These are phyloP conservation scores for Microvelia longipes DNA, from an alignment of 1,140 invertebrate genomes.

Conservation along the genomic window DNA sequence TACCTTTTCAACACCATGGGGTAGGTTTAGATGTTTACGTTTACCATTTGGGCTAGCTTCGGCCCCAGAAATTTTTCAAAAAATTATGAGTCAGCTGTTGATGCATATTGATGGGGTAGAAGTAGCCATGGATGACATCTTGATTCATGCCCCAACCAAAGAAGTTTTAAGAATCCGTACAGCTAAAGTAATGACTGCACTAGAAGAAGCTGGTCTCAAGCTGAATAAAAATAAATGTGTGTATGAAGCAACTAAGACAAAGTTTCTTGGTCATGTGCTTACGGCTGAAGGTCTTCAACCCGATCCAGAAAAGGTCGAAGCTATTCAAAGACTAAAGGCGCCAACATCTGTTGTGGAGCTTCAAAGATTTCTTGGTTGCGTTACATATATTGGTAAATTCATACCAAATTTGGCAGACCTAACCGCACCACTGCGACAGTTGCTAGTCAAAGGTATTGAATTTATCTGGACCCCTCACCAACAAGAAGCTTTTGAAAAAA, in stretches of 20 bases:
- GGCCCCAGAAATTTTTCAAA: conserved; percentile 16
- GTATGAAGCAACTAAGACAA: conserved; percentile 7
- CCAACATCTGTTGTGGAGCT: conserved; percentile 18
- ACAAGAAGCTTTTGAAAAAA: conserved; percentile 5
- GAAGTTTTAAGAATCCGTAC: conserved; percentile 1
- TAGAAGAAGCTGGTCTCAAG: conserved; percentile 11
- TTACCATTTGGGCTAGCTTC: conserved; percentile 25
- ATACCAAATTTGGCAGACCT: conserved; percentile 19
- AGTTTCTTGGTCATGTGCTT: conserved; percentile 5
- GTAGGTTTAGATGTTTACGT: conserved; percentile 7
- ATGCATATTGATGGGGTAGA: conserved; percentile 11
- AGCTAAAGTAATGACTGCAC: conserved; percentile 5
- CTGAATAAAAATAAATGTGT: conserved; percentile 14
- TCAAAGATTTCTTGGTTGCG: conserved; percentile 23
- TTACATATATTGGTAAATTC: conserved; percentile 22
- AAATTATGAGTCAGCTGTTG: conserved; percentile 11
- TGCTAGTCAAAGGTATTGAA: conserved; percentile 17
- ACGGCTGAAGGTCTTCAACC: neutral
- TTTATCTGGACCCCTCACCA: conserved; percentile 5
- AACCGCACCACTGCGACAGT: conserved; percentile 17
- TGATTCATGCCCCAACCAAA: neutral
- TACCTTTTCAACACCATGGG: conserved; percentile 15
- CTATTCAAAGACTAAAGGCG: conserved; percentile 15
- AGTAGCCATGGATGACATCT: conserved; percentile 15
- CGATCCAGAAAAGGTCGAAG: conserved; percentile 1